Conservation (phyloP, 2,113 vertebrate species). For the Syngnathus floridae region DNA sequence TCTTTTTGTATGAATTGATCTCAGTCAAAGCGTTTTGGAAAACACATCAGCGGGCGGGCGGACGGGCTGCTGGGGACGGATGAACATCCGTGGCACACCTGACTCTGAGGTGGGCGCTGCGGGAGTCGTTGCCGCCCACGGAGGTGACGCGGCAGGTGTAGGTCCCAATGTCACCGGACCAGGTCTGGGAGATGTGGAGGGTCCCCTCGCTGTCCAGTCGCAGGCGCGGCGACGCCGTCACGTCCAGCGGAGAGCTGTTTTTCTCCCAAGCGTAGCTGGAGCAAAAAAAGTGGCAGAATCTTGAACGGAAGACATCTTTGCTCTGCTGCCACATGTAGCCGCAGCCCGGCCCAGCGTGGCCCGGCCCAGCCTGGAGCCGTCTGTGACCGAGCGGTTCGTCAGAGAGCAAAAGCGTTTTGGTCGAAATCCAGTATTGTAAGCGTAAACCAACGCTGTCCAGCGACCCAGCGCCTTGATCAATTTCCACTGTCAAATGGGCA, state of each 20-base stretch:
- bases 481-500: slow-evolving; percentile 11
- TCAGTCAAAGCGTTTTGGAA: not conserved
- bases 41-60: not conserved
- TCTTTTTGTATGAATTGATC: not conserved
- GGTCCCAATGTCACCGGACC: slow-evolving; percentile 96
- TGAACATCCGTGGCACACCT: slow-evolving; percentile 67
- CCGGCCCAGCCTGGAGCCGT: too few species aligned
- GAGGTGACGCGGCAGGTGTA: slow-evolving; percentile 94
- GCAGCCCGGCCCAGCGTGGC: too few species aligned
- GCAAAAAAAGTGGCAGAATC: not conserved
- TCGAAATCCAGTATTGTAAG: not conserved
- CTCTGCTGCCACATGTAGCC: too few species aligned
- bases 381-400: too few species aligned
- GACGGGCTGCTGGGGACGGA: too few species aligned
- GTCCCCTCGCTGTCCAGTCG: slow-evolving; percentile 80
- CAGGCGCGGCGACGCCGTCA: slow-evolving; percentile 75
- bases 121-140: slow-evolving; percentile 89
- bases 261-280: slow-evolving; percentile 90
- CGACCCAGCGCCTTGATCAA: slow-evolving; percentile 37
- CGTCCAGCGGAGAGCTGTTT: slow-evolving; percentile 71
- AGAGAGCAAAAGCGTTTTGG: too few species aligned
- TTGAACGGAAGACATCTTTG: too few species aligned
- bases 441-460: slow-evolving; percentile 4
- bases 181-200: slow-evolving; percentile 93
- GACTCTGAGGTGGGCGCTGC: slow-evolving; percentile 87